Base-by-base conservation (phyloP, 2,797 vertebrate genomes). In the Scleropages formosus region DNA sequence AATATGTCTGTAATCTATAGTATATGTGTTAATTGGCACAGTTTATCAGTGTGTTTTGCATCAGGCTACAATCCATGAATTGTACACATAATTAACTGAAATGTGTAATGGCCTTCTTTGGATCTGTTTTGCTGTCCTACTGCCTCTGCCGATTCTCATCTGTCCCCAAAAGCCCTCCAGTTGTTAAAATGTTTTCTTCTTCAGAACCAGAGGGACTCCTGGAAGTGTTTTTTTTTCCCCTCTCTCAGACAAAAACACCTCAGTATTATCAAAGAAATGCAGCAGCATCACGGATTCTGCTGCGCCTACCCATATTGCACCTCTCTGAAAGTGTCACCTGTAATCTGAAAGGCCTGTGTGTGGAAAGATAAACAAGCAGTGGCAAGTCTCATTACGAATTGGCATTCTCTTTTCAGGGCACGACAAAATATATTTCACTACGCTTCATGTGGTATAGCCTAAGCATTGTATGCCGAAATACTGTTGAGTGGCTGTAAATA, bases 181-280 rank as follows among this genome's bases (percentile, higher is more conserved):
- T 16, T 27, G 49, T 73, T 77, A 51, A 46, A 47, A 74, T 74
- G 58, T 77, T 77, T 79, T 75, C 20, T 63, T 4, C 31, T 74
- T 59, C 4, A 72, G 20, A 24, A 18, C 51, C 72, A 4, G 47
- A 46, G 59, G 27, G 66, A 44, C 26, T 73, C 72, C 79, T 68
- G 67, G n/a, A 75, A 70, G 71, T 64, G 70, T 64, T 73, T 26
- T 78, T 70, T 72, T 61, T 61, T n/a, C 61, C 4, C 22, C 18
- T 61, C 59, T n/a, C 18, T 69, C n/a, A 51, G 51, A 27, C 72
- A 39, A 68, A 73, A 78, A 70, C 60, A 68, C 58, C 46, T 62
- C 58, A 4, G 47, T 18, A 24, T 73, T 65, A 73, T 72, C 74
- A 77, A 58, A 77, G 49, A 22, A 15, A 67, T n/a, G 44, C 70